Percentiles rank a stretch among this genome's conserved stretches.
These are phyloP conservation scores for Cacatua alba DNA, from an alignment of 2,113 vertebrate species.

Conservation along the genomic window DNA sequence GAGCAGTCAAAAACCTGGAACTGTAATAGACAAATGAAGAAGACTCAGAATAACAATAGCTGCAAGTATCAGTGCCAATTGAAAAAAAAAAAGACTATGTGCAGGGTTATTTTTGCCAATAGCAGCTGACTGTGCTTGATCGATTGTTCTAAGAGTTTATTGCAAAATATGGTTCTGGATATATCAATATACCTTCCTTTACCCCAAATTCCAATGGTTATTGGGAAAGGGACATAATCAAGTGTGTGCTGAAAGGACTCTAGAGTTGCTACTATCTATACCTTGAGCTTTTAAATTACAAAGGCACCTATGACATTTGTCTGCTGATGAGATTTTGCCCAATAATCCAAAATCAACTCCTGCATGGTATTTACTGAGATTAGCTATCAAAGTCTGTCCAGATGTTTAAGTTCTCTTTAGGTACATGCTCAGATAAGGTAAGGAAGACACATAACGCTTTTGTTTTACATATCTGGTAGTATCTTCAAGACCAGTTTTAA, in stretches of 20 bases:
- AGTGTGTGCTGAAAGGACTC: neutral
- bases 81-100: neutral
- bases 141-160: neutral
- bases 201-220: neutral
- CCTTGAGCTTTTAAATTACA: neutral
- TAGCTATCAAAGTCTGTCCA: neutral
- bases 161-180: neutral
- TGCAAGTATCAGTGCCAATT: neutral
- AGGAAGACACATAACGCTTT: neutral
- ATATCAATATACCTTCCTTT: neutral
- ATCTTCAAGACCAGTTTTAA: neutral
- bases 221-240: neutral
- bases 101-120: neutral
- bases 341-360: neutral
- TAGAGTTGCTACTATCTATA: neutral
- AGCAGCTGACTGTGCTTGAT: neutral
- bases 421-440: neutral
- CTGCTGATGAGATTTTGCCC: neutral
- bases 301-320: neutral
- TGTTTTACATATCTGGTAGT: neutral
- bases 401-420: neutral
- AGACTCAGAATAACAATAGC: neutral
- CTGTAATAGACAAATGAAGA: neutral
- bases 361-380: neutral
- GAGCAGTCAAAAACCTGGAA: neutral